These are phyloP conservation scores for Sebastes cheni DNA, from an alignment of 2,797 vertebrate species.

Conservation along the genomic window DNA sequence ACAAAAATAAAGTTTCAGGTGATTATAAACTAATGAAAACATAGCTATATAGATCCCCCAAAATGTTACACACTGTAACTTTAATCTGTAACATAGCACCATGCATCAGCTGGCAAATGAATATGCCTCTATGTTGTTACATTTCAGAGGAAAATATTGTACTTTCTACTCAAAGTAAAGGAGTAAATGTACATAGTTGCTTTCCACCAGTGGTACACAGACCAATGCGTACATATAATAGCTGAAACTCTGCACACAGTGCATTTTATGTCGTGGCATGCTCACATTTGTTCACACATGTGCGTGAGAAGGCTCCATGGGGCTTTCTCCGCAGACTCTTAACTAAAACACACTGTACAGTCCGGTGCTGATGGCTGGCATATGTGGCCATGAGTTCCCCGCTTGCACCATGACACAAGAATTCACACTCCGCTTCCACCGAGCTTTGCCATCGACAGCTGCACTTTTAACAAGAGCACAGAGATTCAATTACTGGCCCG, in stretches of 20 bases:
- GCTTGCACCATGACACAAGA: conserved; percentile 83
- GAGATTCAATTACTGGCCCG: conserved; percentile 82
- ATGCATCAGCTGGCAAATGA: not conserved
- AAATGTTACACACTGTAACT: too few relatives aligned
- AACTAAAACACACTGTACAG: conserved; percentile 57
- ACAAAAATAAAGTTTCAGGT: too few relatives aligned
- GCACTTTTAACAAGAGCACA: conserved; percentile 79
- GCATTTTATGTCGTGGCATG: not conserved
- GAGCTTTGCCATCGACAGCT: conserved; percentile 76
- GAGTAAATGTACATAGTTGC: not conserved
- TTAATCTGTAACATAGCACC: not conserved
- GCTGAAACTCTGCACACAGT: conserved; percentile 11
- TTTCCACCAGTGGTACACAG: not conserved
- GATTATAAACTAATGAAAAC: too few relatives aligned
- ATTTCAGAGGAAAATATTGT: not conserved
- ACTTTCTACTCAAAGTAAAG: not conserved
- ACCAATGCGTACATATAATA: not conserved
- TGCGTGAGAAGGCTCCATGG: conserved; percentile 59
- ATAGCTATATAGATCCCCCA: too few relatives aligned
- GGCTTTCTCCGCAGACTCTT: conserved; percentile 59
- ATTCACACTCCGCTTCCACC: conserved; percentile 78
- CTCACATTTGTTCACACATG: conserved; percentile 51
- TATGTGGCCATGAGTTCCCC: conserved; percentile 65
- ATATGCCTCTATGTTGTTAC: not conserved
- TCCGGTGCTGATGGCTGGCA: conserved; percentile 76